These are phyloP conservation scores for Hippolais icterina DNA, from an alignment of 2,113 vertebrate species.

Conservation along the genomic window DNA sequence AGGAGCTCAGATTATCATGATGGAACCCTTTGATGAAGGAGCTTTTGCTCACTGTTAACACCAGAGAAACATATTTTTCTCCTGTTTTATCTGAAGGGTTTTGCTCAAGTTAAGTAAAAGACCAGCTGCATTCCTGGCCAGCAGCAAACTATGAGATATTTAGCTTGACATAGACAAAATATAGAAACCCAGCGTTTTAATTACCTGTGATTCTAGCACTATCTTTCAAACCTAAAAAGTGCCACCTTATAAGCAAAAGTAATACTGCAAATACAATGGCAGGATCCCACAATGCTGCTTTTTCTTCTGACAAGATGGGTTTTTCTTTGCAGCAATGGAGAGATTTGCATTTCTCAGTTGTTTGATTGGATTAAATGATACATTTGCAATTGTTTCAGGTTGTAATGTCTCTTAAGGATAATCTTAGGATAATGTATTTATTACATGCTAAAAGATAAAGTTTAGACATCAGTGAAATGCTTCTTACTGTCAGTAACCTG, in stretches of 20 bases:
- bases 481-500: neutral
- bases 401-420: neutral
- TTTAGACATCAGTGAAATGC: neutral
- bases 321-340: neutral
- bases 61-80: neutral
- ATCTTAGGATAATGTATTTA: neutral
- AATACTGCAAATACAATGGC: neutral
- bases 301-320: neutral
- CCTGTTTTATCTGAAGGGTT: neutral
- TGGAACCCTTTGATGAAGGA: neutral
- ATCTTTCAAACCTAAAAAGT: neutral
- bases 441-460: neutral
- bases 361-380: neutral
- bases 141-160: neutral
- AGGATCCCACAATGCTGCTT: neutral
- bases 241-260: neutral
- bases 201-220: neutral
- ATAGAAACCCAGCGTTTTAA: neutral
- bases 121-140: neutral
- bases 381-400: neutral
- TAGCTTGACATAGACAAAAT: neutral
- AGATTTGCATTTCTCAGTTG: neutral
- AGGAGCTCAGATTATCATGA: neutral
- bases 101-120: neutral
- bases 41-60: neutral